phyloP scores from a whole-genome alignment of 2,797 vertebrate species.

The Gymnocypris eckloni region DNA sequence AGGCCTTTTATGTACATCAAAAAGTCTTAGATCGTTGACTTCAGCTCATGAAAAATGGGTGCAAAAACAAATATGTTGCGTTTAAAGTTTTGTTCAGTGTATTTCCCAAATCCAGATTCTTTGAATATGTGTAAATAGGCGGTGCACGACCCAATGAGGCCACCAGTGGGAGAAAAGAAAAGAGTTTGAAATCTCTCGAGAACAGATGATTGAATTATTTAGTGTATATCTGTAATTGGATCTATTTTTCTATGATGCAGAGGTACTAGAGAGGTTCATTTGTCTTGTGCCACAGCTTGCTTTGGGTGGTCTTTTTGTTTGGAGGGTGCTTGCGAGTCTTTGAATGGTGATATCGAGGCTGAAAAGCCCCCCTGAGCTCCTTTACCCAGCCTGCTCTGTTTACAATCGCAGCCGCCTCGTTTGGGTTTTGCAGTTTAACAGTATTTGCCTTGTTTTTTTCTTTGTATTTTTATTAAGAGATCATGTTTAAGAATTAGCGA shows the following conservation, averaged over 20 bases:
- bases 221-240: slow-evolving; percentile 65
- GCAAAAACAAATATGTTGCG: too few species aligned
- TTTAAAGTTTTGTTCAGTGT: too few species aligned
- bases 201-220: slow-evolving; percentile 62
- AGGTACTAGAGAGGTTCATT: slow-evolving; percentile 66
- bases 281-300: slow-evolving; percentile 71
- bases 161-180: slow-evolving; percentile 26
- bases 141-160: slow-evolving; percentile 52
- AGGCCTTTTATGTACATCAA: too few species aligned
- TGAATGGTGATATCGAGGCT: slow-evolving; percentile 73
- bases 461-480: slow-evolving; percentile 1
- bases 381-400: slow-evolving; percentile 60
- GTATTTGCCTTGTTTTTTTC: slow-evolving; percentile 18
- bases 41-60: too few species aligned
- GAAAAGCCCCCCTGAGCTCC: slow-evolving; percentile 64
- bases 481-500: background rate
- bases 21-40: too few species aligned
- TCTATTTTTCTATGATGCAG: slow-evolving; percentile 71
- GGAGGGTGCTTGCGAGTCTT: slow-evolving; percentile 67
- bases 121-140: slow-evolving; percentile 65
- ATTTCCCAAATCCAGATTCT: slow-evolving; percentile 66
- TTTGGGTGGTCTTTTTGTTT: slow-evolving; percentile 73
- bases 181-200: slow-evolving; percentile 30
- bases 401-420: slow-evolving; percentile 69
- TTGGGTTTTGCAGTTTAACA: slow-evolving; percentile 72